Percentiles rank a stretch among this genome's conserved stretches.
Evolutionary conservation across 2,113 vertebrate species (phyloP).

Genomic region (Brachyhypopomus occidentalis): DNA sequence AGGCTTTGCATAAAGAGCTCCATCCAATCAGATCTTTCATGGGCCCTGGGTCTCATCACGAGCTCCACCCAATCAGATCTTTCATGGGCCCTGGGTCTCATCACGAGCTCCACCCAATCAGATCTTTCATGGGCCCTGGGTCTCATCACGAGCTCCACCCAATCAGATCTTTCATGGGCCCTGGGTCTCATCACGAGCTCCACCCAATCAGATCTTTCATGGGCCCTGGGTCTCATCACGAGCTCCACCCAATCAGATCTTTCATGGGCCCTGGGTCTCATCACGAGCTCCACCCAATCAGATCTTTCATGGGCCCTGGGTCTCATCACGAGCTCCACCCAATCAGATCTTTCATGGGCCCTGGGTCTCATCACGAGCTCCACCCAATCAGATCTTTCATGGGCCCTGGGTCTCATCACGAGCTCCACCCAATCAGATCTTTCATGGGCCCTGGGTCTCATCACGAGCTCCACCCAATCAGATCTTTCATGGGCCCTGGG

Average conservation of each 20-base stretch:
- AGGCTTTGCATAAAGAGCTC: conserved; percentile 39
- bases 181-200: conserved; percentile 45
- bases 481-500: conserved; percentile 46
- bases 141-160: conserved; percentile 46
- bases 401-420: conserved; percentile 48
- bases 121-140: conserved; percentile 46
- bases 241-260: conserved; percentile 45
- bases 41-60: conserved; percentile 48
- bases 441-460: conserved; percentile 51
- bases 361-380: conserved; percentile 45
- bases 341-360: conserved; percentile 52
- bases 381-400: conserved; percentile 49
- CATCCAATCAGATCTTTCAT: no score
- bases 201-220: conserved; percentile 49
- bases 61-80: conserved; percentile 45
- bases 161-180: conserved; percentile 52
- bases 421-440: conserved; percentile 45
- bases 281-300: conserved; percentile 46
- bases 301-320: conserved; percentile 46
- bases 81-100: conserved; percentile 51
- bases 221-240: conserved; percentile 48
- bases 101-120: conserved; percentile 46
- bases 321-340: conserved; percentile 46
- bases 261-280: conserved; percentile 51
- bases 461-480: conserved; percentile 46